Conservation (phyloP, 2,888 invertebrate genomes). For the Synanthedon vespiformis region DNA sequence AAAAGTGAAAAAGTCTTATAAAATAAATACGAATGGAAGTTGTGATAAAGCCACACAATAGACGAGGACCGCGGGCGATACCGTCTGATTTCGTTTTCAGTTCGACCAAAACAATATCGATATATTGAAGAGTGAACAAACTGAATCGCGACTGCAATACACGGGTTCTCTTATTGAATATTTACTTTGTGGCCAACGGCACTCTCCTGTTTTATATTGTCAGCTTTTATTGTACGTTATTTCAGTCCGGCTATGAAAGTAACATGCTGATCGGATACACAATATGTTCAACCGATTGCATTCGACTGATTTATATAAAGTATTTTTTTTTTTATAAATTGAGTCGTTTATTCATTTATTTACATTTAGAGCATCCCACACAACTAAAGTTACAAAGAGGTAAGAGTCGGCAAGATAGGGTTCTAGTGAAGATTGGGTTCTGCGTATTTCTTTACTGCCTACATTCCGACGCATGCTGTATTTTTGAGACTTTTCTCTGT, state of each 20-base stretch:
- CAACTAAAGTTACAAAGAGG: too few species aligned
- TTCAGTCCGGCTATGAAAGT: background rate
- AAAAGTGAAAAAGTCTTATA: background rate
- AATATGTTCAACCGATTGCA: too few species aligned
- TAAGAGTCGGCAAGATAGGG: too few species aligned
- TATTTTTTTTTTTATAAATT: too few species aligned
- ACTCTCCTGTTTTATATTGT: conserved; percentile 2
- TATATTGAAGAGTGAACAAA: conserved; percentile 52
- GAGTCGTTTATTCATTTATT: too few species aligned
- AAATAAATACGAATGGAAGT: background rate
- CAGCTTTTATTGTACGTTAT: conserved; percentile 3
- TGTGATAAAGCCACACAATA: background rate
- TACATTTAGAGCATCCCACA: too few species aligned
- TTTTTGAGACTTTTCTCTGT: too few species aligned
- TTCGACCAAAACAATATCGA: conserved; percentile 46
- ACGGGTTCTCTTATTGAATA: conserved; percentile 46
- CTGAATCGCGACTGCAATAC: conserved; percentile 38
- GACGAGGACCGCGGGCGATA: background rate
- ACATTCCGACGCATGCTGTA: too few species aligned
- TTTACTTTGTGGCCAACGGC: conserved; percentile 17
- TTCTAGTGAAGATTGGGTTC: too few species aligned
- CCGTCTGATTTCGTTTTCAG: conserved; percentile 29
- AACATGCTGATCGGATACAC: too few species aligned
- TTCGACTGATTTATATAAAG: too few species aligned
- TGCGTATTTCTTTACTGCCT: too few species aligned